Conservation (phyloP, 2,797 vertebrate species). For the Chaenodraco wilsoni region DNA sequence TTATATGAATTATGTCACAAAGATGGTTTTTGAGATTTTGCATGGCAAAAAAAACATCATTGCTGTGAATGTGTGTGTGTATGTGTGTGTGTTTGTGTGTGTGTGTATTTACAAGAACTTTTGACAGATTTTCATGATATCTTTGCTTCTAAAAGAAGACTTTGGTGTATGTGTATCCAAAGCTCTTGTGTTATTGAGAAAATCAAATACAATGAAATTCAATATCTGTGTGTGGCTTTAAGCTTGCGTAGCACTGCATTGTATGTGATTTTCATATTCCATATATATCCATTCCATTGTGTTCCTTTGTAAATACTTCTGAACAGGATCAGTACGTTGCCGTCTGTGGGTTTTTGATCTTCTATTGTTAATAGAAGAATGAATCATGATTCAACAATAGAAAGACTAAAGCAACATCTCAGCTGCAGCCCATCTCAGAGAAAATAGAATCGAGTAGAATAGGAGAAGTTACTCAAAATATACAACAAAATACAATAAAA, state of each 20-base stretch:
- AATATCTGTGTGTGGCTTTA: not conserved
- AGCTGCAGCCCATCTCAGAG: not conserved
- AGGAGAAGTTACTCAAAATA: conserved; percentile 10
- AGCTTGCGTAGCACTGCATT: conserved; percentile 1
- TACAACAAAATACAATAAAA: not conserved
- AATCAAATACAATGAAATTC: conserved; percentile 19
- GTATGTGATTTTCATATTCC: conserved; percentile 5
- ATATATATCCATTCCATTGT: conserved; percentile 2
- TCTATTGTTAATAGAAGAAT: conserved; percentile 21
- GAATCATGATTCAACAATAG: conserved; percentile 45
- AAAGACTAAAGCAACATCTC: conserved; percentile 26
- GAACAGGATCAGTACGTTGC: conserved; percentile 15
- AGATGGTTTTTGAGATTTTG: not conserved
- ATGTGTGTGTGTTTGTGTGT: no score
- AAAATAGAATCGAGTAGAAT: not conserved
- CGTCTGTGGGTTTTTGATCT: conserved; percentile 5
- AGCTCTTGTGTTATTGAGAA: not conserved
- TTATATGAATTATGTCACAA: not conserved
- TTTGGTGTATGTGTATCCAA: not conserved
- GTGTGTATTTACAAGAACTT: not conserved
- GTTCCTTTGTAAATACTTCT: conserved; percentile 24
- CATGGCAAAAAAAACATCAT: no score
- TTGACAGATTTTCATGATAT: not conserved
- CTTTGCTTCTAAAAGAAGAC: not conserved
- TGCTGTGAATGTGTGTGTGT: not conserved